Evolutionary conservation across 1,140 invertebrate species (phyloP), one percentile per base, ranked within the genome.

Genomic region (Parasteatoda tepidariorum): DNA sequence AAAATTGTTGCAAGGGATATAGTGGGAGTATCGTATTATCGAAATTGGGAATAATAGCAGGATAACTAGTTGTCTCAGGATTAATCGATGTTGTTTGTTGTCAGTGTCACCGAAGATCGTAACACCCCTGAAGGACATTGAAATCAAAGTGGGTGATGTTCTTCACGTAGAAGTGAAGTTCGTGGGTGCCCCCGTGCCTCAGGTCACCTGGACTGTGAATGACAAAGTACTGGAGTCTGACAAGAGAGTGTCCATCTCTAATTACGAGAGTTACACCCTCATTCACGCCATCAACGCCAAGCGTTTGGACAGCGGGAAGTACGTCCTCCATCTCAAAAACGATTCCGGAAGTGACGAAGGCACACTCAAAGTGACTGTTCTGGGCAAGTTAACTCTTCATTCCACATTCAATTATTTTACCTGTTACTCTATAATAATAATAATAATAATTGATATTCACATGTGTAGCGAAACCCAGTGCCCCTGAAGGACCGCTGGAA

Each of bases 161-260:
- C 93, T 98, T 89, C 96, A 97, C 86, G 91, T 96, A 79, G 96
- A 98, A 87, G 94, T 98, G 62, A 93, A 97, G 87, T 98, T 97
- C 87, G 93, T 97, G 88, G 97, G 97, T 79, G 95, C 96, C 89
- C 96, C 96, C 9, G 91, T 92, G 75, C 96, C 96, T 55, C 94
- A 95, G 87, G 95, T 95, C 11, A 92, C 91, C 68, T 97, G 96
- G 96, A 95, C 93, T 57, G 92, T 94, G 61, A 93, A 93, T 86
- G 92, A 92, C 61, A 95, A 93, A 89, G 89, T 92, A 9, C 87
- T 97, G 0, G 89, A 91, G 59, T 93, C 93, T 0, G 94, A 94
- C 87, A 93, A 95, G 38, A 92, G 95, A 85, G 95, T 94, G 7
- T 97, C 95, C 0, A 92, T 97, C 59, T 79, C 84, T 26, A 79